A percentile compares a stretch with the other conserved stretches of the same genome.
These are phyloP conservation scores for Dilophus febrilis DNA, from an alignment of 2,888 invertebrate species.

Conservation along the genomic window DNA sequence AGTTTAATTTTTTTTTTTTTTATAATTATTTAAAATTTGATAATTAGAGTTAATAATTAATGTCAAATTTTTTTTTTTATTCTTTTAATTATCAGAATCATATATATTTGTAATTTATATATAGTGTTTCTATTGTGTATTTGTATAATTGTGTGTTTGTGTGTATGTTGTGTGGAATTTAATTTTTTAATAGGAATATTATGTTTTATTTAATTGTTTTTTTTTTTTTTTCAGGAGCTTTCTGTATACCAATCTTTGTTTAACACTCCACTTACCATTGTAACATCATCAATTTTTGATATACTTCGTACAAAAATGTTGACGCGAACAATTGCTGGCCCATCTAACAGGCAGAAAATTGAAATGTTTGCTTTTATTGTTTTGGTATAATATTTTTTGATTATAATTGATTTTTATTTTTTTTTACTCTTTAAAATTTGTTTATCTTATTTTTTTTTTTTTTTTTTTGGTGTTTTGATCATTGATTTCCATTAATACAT, in stretches of 20 bases:
- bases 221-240: background rate
- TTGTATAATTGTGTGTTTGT: too few species aligned
- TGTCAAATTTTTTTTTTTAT: background rate
- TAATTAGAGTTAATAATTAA: background rate
- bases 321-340: constrained; percentile 89
- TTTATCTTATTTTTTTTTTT: too few species aligned
- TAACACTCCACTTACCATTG: constrained; percentile 71
- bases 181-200: too few species aligned
- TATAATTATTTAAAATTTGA: background rate
- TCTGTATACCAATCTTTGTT: background rate
- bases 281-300: constrained; percentile 98
- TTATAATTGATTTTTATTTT: too few species aligned
- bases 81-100: background rate
- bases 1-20: background rate
- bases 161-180: too few species aligned
- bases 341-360: constrained; percentile 40
- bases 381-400: background rate
- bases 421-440: too few species aligned
- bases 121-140: background rate
- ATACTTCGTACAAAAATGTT: constrained; percentile 98
- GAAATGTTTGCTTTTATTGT: constrained; percentile 7
- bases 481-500: too few species aligned
- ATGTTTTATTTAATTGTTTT: background rate
- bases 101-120: background rate
- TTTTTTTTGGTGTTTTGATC: too few species aligned